Percentiles rank a stretch among this genome's conserved stretches.
Conservation (phyloP, 2,888 invertebrate genomes). For the Acanthococcus lagerstroemiae region DNA sequence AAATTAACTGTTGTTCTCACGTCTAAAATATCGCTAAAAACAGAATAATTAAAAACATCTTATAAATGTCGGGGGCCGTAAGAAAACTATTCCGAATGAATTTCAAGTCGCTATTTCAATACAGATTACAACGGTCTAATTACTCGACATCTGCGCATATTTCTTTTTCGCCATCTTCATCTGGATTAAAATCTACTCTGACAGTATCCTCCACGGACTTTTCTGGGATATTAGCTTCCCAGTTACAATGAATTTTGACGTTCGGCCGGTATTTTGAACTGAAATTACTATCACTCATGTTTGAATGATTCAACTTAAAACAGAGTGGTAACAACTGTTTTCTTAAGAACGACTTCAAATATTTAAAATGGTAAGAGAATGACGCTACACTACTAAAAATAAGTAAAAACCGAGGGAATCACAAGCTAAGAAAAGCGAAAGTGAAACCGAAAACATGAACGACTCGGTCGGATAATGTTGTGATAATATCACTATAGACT, state of each 20-base stretch:
- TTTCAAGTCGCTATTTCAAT: too few relatives aligned
- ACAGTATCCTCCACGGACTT: slow-evolving; percentile 10
- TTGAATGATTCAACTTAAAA: too few relatives aligned
- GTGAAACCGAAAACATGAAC: too few relatives aligned
- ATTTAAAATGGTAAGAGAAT: not conserved
- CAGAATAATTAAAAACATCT: not conserved
- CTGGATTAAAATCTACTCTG: not conserved
- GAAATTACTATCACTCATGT: not conserved
- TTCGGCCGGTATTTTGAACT: not conserved
- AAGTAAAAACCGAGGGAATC: not conserved
- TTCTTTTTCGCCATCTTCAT: slow-evolving; percentile 3
- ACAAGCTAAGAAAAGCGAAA: too few relatives aligned
- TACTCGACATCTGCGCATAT: too few relatives aligned
- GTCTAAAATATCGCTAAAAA: slow-evolving; percentile 11
- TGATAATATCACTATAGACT: too few relatives aligned
- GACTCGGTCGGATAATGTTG: too few relatives aligned
- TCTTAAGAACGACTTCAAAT: not conserved
- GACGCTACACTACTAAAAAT: not conserved
- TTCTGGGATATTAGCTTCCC: slow-evolving; percentile 12
- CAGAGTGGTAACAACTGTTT: not conserved
- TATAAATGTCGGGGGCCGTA: too few relatives aligned
- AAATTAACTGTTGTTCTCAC: slow-evolving; percentile 9
- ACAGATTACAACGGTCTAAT: too few relatives aligned
- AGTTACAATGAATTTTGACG: slow-evolving; percentile 8
- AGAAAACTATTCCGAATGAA: too few relatives aligned